These are phyloP conservation scores for Triplophysa yarkandensis DNA, from an alignment of 2,797 vertebrate genomes.

Conservation along the genomic window DNA sequence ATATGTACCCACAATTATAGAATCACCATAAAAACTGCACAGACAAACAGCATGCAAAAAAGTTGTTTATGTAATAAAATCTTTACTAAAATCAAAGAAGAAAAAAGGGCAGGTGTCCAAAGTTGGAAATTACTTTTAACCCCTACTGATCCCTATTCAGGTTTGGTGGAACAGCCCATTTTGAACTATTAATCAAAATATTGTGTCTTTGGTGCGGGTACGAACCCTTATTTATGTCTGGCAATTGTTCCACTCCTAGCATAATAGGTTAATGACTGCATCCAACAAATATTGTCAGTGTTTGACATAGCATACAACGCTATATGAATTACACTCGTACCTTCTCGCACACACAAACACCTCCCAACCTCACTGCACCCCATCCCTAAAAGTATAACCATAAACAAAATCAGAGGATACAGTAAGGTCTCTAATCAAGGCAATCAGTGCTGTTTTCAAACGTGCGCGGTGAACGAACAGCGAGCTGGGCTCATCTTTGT, in stretches of 20 bases:
- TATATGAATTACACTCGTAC: slow-evolving; percentile 21
- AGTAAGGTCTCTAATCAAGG: slow-evolving; percentile 96
- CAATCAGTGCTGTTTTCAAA: slow-evolving; percentile 99
- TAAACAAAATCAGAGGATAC: slow-evolving; percentile 92
- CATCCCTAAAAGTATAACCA: slow-evolving; percentile 77
- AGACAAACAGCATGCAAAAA: no score
- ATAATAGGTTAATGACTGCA: slow-evolving; percentile 2
- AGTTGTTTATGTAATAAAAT: no score
- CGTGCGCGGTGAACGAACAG: slow-evolving; percentile 89
- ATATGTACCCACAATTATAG: no score
- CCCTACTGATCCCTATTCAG: no score
- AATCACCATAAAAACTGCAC: no score
- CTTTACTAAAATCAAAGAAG: no score
- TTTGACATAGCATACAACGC: background rate
- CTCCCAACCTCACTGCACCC: slow-evolving; percentile 36
- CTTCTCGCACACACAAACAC: slow-evolving; percentile 32
- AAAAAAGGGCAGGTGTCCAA: no score
- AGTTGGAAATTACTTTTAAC: no score
- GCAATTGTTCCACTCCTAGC: background rate
- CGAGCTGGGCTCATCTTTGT: slow-evolving; percentile 93
- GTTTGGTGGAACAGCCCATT: background rate
- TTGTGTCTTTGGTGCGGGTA: background rate
- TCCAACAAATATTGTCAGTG: slow-evolving; percentile 7
- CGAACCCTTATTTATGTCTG: background rate
- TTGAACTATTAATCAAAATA: background rate